Percentiles rank a stretch among this genome's conserved stretches.
These are phyloP conservation scores for Peromyscus nudipes DNA, from an alignment of 2,797 vertebrate species.

Conservation along the genomic window DNA sequence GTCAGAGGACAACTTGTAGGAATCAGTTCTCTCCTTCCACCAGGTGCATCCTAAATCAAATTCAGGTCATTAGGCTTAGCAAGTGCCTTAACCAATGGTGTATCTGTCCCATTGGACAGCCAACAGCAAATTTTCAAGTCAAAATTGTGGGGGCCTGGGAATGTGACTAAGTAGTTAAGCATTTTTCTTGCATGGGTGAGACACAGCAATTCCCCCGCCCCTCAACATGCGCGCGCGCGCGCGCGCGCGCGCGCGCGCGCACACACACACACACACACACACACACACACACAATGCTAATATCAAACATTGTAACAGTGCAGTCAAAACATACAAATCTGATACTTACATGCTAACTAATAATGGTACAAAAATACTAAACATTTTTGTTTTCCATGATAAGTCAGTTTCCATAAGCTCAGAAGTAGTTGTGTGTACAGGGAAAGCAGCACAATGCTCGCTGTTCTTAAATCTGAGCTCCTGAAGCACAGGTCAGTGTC, in stretches of 20 bases:
- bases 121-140: background rate
- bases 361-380: background rate
- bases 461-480: background rate
- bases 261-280: too few species aligned
- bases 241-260: too few species aligned
- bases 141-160: background rate
- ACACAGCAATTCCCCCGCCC: background rate
- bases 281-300: background rate
- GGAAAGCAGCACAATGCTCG: background rate
- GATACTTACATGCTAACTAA: background rate
- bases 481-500: too few species aligned
- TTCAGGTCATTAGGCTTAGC: background rate
- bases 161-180: background rate
- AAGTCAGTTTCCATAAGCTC: background rate
- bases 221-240: too few species aligned
- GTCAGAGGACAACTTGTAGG: background rate
- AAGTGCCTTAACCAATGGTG: background rate
- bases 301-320: background rate
- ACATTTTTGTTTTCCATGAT: background rate
- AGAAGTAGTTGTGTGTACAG: background rate
- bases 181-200: background rate
- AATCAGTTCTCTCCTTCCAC: background rate
- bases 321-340: background rate
- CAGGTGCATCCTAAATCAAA: background rate
- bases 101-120: background rate